Evolutionary conservation across 2,888 invertebrate genomes (phyloP), one percentile per base, ranked within the genome.

Genomic region (Dynastes grantii): DNA sequence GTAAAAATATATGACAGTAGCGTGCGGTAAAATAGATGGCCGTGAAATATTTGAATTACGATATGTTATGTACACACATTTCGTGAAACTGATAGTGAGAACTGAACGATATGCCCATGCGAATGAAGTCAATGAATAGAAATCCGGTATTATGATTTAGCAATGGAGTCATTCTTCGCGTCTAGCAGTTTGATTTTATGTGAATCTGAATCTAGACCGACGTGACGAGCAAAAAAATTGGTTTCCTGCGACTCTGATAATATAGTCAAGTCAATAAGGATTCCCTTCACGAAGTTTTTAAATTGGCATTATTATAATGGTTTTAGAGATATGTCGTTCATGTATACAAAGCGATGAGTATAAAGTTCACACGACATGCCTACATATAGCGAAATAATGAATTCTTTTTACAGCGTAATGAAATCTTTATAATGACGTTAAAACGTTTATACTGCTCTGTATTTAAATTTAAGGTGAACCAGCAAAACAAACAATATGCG

Each of bases 11-110:
- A 37, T 37, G 5, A 37, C 32, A 45, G 8, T 78, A 68, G 76
- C 65, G 85, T 84, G 84, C 84, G 84, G 83, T 84, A 81, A 82
- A 65, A 83, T 85, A 86, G 83, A 83, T 82, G 83, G 85, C 86
- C 86, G 86, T 87, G 84, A 87, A 87, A 87, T 87, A 87, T 87
- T 87, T 87, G 87, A 87, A 87, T 87, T 87, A 86, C 86, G 84
- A 84, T 51, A 85, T 85, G 87, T 86, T 86, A 85, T 85, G 85
- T 85, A 85, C 86, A 87, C 85, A 85, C 65, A 73, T 85, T 85
- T 84, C 85, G 81, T 86, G 86, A 82, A 84, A 84, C 80, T 86
- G 86, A 87, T 87, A 85, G 86, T 84, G 84, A 45, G 45, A 85
- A 82, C 80, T 82, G 81, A 82, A 84, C 83, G 83, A 83, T 73